phyloP scores from a whole-genome alignment of 2,888 invertebrate species.

The Brachyptera risi region DNA sequence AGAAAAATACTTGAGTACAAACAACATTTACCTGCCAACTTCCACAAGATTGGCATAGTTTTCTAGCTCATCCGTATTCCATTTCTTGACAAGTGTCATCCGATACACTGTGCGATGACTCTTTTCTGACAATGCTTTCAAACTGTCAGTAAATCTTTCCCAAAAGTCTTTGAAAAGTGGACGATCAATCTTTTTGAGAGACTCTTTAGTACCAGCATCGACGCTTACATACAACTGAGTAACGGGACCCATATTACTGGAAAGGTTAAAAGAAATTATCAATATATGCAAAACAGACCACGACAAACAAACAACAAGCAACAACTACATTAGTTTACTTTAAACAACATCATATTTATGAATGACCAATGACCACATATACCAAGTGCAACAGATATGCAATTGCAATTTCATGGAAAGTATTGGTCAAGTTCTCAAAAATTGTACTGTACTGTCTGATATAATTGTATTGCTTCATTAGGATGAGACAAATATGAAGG shows the following conservation, averaged over 20 bases:
- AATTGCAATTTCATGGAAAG: too few species aligned
- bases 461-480: too few species aligned
- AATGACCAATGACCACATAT: too few species aligned
- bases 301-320: neutral
- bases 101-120: constrained; percentile 56
- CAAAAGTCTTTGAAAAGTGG: constrained; percentile 56
- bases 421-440: too few species aligned
- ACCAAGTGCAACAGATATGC: too few species aligned
- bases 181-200: constrained; percentile 54
- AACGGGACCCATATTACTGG: constrained; percentile 45
- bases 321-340: too few species aligned
- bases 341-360: too few species aligned
- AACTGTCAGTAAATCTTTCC: constrained; percentile 51
- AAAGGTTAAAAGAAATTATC: constrained; percentile 6
- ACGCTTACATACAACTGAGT: constrained; percentile 57
- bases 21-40: constrained; percentile 47
- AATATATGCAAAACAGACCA: neutral
- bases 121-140: constrained; percentile 50
- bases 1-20: too few species aligned
- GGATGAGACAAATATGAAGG: too few species aligned
- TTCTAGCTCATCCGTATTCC: constrained; percentile 53
- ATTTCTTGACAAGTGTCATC: constrained; percentile 54
- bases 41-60: constrained; percentile 51
- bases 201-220: constrained; percentile 54
- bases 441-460: too few species aligned